phyloP scores from a whole-genome alignment of 2,113 vertebrate species.

The Saguinus imperator region DNA sequence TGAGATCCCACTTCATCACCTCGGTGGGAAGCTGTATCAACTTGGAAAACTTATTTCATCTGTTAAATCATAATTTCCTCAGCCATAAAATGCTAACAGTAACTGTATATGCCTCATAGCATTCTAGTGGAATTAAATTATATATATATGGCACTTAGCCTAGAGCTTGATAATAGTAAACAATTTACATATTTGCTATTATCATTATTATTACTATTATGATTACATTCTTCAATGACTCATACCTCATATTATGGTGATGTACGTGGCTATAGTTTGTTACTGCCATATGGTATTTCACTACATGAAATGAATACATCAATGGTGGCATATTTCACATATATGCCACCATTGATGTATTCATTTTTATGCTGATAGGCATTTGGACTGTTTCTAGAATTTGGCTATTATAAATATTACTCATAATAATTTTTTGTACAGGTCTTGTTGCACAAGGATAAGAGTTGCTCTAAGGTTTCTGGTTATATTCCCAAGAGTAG shows the following conservation, averaged over 20 bases:
- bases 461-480: not conserved
- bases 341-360: not conserved
- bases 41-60: not conserved
- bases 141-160: not conserved
- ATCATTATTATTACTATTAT: not conserved
- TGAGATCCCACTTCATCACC: not conserved
- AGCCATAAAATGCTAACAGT: not conserved
- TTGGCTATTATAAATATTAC: not conserved
- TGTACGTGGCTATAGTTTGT: not conserved
- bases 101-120: not conserved
- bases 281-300: not conserved
- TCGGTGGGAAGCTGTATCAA: not conserved
- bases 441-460: not conserved
- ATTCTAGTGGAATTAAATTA: not conserved
- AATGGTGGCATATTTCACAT: no score
- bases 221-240: not conserved
- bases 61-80: not conserved
- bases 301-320: no score
- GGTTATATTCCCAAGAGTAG: not conserved
- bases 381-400: not conserved
- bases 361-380: not conserved
- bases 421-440: not conserved
- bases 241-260: not conserved
- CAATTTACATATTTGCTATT: not conserved
- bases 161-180: not conserved